Conservation (phyloP, 2,797 vertebrate species). For the Tenualosa ilisha region DNA sequence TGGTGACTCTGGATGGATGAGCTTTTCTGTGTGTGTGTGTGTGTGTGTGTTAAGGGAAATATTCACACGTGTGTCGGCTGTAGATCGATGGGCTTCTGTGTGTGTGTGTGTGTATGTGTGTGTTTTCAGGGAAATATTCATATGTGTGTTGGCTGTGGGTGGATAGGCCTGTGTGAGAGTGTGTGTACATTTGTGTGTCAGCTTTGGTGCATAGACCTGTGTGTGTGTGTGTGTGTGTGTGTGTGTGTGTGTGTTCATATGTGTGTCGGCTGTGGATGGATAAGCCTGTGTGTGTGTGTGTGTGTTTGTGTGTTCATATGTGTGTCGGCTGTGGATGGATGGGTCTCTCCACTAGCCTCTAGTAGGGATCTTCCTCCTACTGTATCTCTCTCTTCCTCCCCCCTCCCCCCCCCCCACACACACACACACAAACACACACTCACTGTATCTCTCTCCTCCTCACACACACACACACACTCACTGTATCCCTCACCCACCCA, state of each 20-base stretch:
- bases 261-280: background rate
- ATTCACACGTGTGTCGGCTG: background rate
- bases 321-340: background rate
- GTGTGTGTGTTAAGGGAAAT: background rate
- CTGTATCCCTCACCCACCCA: too few species aligned
- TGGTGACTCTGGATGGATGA: conserved; percentile 32
- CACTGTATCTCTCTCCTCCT: too few species aligned
- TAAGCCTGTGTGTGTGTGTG: conserved; percentile 30
- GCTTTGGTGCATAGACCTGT: background rate
- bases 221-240: background rate
- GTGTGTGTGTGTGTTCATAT: too few species aligned
- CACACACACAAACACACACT: too few species aligned
- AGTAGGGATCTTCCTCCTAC: too few species aligned
- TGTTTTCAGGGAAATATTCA: background rate
- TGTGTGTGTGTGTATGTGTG: conserved; percentile 20
- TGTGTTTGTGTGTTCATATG: background rate
- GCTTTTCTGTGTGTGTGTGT: conserved; percentile 34
- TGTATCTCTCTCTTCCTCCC: too few species aligned
- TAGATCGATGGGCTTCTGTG: background rate
- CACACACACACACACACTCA: too few species aligned
- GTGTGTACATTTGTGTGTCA: background rate
- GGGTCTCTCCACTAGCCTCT: too few species aligned
- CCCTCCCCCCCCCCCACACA: too few species aligned
- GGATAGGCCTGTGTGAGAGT: background rate
- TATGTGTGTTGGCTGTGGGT: background rate